Evolutionary conservation across 2,113 vertebrate species (phyloP), one percentile per base, ranked within the genome.

Genomic region (Plecotus auritus): DNA sequence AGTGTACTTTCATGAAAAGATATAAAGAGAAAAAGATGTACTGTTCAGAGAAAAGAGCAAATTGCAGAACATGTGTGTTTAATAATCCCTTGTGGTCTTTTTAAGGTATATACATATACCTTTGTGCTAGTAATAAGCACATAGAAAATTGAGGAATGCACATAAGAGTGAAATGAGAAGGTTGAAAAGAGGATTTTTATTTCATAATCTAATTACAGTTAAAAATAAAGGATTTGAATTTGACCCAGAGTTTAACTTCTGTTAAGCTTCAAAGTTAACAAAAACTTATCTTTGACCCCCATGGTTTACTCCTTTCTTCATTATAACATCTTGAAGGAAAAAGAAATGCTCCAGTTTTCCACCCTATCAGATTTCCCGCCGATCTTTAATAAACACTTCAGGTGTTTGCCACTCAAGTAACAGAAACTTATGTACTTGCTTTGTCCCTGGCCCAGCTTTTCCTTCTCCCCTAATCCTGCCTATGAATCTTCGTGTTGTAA

Each of bases 261-360:
- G 32, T 47, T 86, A 54, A 40, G 35, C 49, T 85, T 91, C n/a
- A 73, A 54, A 83, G 54, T 88, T 73, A 91, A 85, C 95, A 96
- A 96, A 94, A 35, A 84, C 20, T 88, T 59, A 7, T 88, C 54
- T 26, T 78, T 93, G 91, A 77, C n/a, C 30, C 22, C 32, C n/a
- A 22, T 11, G 3, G 28, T 51, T 73, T 37, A 14, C 7, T 32
- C 28, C 73, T 59, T 81, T 74, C 37, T 81, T 93, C 26, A 35
- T 95, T 80, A 59, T 84, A 94, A 96, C 72, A 91, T 87, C 78
- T 42, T 90, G 73, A 97, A 97, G 91, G 93, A 97, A 96, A 80
- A 97, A 96, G 93, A 97, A 97, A 94, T 96, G 83, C 93, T 95
- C 74, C 95, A 97, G 82, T 93, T 96, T 94, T 84, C 84, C 85